Conservation (phyloP, 2,113 vertebrate genomes). For the Eretmochelys imbricata region DNA sequence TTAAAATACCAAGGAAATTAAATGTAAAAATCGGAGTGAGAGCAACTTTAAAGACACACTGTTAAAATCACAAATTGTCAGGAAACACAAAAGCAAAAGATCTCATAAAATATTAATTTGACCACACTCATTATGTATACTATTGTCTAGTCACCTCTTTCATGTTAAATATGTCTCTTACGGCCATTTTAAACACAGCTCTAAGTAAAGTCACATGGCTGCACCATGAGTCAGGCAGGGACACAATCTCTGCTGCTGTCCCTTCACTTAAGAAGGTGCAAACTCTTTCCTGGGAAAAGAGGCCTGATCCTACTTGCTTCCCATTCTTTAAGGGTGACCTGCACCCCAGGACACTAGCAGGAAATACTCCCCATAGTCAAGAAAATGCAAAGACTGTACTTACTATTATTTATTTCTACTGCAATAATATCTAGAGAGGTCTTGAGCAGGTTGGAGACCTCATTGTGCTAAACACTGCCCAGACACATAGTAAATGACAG, state of each 20-base stretch:
- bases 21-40: background rate
- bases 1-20: background rate
- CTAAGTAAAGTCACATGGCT: too few species aligned
- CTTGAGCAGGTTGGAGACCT: fast-evolving
- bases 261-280: background rate
- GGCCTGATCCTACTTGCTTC: background rate
- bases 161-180: background rate
- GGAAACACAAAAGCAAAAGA: background rate
- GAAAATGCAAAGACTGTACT: background rate
- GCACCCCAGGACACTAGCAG: background rate
- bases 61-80: background rate
- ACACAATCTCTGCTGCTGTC: background rate
- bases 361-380: background rate
- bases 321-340: background rate
- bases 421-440: background rate
- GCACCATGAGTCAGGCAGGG: background rate
- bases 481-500: background rate
- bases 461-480: background rate
- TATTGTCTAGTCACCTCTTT: background rate
- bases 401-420: background rate
- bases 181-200: too few species aligned
- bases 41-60: background rate
- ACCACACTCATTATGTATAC: background rate
- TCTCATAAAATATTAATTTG: background rate
- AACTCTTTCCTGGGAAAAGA: background rate